phyloP scores from a whole-genome alignment of 2,113 vertebrate genomes.

The Ploceus nigricollis region DNA sequence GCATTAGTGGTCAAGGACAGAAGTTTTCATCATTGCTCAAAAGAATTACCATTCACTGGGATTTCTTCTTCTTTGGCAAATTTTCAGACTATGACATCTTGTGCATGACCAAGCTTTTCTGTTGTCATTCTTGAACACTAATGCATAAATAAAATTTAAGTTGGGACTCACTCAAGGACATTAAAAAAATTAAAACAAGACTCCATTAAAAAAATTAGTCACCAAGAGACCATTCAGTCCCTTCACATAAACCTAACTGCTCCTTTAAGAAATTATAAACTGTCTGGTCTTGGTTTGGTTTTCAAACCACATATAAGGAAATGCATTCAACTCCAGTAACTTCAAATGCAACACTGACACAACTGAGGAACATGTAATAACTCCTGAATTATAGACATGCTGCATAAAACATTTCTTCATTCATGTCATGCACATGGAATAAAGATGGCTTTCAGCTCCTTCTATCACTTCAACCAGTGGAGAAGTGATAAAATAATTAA shows the following conservation, averaged over 20 bases:
- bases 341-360: neutral
- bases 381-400: neutral
- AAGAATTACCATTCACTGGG: neutral
- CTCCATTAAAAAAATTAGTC: neutral
- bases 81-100: neutral
- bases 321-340: neutral
- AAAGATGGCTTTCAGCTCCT: neutral
- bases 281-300: neutral
- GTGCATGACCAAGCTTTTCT: neutral
- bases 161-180: neutral
- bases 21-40: neutral
- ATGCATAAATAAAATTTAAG: neutral
- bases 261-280: neutral
- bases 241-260: neutral
- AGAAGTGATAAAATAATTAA: neutral
- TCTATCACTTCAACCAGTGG: neutral
- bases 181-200: neutral
- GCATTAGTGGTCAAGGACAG: neutral
- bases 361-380: neutral
- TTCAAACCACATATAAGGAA: neutral
- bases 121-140: neutral
- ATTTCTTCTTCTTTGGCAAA: neutral
- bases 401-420: neutral
- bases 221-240: neutral
- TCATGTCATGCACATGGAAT: neutral